Conservation (phyloP, 2,888 invertebrate species). For the Pogonocherus hispidulus region DNA sequence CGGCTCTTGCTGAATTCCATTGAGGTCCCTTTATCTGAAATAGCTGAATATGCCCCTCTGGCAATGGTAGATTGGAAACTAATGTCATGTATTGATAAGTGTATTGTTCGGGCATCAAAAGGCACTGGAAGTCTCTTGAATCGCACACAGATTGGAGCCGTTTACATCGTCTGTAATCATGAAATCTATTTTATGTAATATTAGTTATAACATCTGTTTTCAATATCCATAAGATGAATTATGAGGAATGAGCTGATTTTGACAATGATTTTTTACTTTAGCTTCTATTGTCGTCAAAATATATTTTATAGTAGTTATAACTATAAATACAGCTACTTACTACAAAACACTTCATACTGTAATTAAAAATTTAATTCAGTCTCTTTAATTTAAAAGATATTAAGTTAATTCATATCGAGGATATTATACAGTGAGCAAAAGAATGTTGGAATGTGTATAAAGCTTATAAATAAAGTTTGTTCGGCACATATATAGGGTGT, state of each 20-base stretch:
- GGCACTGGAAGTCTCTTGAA: slow-evolving; percentile 80
- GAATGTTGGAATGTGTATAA: no score
- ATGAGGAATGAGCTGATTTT: background rate
- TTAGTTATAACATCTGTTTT: slow-evolving; percentile 22
- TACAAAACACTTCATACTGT: no score
- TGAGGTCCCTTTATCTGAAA: slow-evolving; percentile 91
- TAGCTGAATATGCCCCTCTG: slow-evolving; percentile 76
- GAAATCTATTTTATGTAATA: slow-evolving; percentile 21
- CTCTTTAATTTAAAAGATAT: no score
- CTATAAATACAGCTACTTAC: no score
- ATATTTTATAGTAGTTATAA: no score
- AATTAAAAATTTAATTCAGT: no score
- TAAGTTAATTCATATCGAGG: no score
- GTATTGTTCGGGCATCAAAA: slow-evolving; percentile 85
- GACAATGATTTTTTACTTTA: background rate
- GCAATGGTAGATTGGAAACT: slow-evolving; percentile 83
- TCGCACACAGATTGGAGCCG: slow-evolving; percentile 80
- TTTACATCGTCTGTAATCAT: slow-evolving; percentile 82
- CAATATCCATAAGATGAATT: background rate
- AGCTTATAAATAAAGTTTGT: no score
- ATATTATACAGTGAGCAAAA: no score
- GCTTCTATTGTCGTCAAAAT: no score
- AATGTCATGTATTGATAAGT: slow-evolving; percentile 96
- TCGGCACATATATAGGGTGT: no score
- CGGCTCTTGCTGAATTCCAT: slow-evolving; percentile 78